Conservation (phyloP, 2,888 invertebrate genomes). For the Tetanocera ferruginea region DNA sequence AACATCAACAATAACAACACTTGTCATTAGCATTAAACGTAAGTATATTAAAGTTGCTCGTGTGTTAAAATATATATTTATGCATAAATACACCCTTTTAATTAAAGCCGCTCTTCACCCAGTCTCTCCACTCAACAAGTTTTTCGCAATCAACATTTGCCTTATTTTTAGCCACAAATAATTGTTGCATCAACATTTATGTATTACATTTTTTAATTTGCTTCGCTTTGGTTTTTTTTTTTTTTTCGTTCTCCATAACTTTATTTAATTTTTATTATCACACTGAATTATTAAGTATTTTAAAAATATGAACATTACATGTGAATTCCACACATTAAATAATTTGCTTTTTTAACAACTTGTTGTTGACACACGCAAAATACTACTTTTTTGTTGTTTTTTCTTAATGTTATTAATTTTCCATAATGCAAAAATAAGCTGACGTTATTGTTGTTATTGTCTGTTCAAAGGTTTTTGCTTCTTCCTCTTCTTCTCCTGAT, state of each 20-base stretch:
- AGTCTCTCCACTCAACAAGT: background rate
- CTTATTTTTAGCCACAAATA: background rate
- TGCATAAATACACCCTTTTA: background rate
- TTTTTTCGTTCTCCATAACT: too few species aligned
- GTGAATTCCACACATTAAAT: too few species aligned
- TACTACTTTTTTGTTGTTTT: too few species aligned
- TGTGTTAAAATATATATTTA: background rate
- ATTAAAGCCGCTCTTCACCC: background rate
- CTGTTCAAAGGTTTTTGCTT: too few species aligned
- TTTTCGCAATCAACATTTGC: background rate
- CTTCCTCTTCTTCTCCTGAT: too few species aligned
- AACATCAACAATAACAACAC: conserved; percentile 1
- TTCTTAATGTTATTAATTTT: too few species aligned
- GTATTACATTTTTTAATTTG: too few species aligned
- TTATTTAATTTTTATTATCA: background rate
- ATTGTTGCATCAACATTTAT: background rate
- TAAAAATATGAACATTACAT: background rate
- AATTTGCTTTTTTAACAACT: too few species aligned
- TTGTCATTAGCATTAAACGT: conserved; percentile 8
- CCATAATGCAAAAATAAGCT: too few species aligned
- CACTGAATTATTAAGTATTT: background rate
- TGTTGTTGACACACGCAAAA: too few species aligned
- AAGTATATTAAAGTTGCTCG: background rate
- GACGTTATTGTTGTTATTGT: too few species aligned
- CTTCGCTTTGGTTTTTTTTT: too few species aligned